A percentile compares a stretch with the other conserved stretches of the same genome.
These are phyloP conservation scores for Smittia sp. DNA, from an alignment of 2,888 invertebrate genomes.

Conservation along the genomic window DNA sequence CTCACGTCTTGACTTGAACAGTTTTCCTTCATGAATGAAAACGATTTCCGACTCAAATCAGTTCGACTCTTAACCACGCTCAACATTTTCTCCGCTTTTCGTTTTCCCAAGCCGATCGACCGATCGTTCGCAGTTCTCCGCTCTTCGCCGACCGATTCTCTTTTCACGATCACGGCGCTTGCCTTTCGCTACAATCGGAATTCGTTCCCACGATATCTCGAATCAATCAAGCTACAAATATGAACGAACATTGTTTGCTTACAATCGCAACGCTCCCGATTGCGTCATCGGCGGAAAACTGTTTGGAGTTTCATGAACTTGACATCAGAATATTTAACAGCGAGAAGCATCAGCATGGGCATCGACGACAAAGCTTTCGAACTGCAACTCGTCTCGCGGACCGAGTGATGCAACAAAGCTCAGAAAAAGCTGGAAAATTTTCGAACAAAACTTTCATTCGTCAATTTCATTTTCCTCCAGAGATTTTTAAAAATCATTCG, in stretches of 20 bases:
- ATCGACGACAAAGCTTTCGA: too few species aligned
- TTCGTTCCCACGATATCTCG: neutral
- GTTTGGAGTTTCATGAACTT: neutral
- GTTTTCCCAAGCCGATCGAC: neutral
- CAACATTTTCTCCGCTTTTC: neutral
- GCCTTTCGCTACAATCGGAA: neutral
- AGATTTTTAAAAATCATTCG: too few species aligned
- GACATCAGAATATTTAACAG: too few species aligned
- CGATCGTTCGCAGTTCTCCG: neutral
- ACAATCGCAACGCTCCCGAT: neutral
- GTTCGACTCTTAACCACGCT: neutral
- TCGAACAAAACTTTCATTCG: too few species aligned
- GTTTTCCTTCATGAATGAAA: constrained; percentile 4
- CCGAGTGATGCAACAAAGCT: too few species aligned
- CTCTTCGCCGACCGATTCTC: neutral
- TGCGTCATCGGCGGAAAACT: neutral
- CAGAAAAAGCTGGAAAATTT: too few species aligned
- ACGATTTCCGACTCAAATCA: neutral
- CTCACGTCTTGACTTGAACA: neutral
- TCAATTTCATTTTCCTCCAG: too few species aligned
- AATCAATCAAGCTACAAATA: neutral
- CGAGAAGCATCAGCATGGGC: too few species aligned
- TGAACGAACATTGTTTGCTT: neutral
- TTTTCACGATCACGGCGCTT: neutral
- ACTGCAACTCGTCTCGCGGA: too few species aligned